Conservation (phyloP, 2,888 invertebrate genomes). For the Trypoxylon attenuatum region DNA sequence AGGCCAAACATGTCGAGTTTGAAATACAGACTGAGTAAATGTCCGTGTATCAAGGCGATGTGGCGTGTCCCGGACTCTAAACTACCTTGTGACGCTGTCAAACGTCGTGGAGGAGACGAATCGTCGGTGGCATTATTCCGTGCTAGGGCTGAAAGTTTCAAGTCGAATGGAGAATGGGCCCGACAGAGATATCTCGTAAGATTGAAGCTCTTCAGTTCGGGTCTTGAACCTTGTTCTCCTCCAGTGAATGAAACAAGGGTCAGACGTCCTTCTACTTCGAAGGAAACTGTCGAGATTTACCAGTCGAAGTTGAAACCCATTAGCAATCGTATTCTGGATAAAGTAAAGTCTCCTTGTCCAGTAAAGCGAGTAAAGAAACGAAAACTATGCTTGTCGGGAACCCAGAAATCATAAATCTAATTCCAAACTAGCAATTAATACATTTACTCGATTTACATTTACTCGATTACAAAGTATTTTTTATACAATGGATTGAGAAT, state of each 20-base stretch:
- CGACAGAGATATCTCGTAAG: slow-evolving; percentile 48
- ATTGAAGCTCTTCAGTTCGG: slow-evolving; percentile 40
- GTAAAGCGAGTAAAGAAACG: too few relatives aligned
- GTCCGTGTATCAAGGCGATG: slow-evolving; percentile 33
- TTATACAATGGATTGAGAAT: too few relatives aligned
- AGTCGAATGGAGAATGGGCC: slow-evolving; percentile 44
- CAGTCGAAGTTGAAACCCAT: background rate
- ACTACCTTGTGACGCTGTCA: background rate
- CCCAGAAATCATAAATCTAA: too few relatives aligned
- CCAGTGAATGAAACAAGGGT: slow-evolving; percentile 15
- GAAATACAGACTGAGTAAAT: slow-evolving; percentile 54
- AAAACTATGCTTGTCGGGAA: too few relatives aligned
- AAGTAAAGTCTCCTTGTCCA: background rate
- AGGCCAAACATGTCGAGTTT: slow-evolving; percentile 37
- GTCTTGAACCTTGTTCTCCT: slow-evolving; percentile 45
- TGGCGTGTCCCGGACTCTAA: background rate
- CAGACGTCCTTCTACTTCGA: background rate
- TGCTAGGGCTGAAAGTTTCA: background rate
- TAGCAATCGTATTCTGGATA: background rate
- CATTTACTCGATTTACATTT: too few relatives aligned
- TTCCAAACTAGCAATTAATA: too few relatives aligned
- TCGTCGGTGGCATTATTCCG: background rate
- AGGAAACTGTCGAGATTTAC: background rate
- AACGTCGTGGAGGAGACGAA: background rate
- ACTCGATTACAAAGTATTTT: too few relatives aligned